Percentiles rank a stretch among this genome's conserved stretches.
Conservation (phyloP, 2,797 vertebrate species). For the Pipistrellus kuhlii region DNA sequence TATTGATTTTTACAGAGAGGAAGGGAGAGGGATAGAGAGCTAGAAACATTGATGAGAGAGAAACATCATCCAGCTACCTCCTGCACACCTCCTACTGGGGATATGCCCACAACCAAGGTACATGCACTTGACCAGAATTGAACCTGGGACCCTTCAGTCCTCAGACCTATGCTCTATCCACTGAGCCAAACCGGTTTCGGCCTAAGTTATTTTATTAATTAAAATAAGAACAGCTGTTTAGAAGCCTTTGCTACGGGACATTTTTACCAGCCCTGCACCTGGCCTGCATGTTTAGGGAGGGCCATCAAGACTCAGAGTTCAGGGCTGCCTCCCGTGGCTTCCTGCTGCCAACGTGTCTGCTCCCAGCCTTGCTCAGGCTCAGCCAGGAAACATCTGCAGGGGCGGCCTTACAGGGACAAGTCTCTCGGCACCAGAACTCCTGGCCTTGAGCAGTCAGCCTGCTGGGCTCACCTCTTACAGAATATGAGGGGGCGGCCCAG, state of each 20-base stretch:
- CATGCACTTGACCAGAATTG: too few species aligned
- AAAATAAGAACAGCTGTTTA: neutral
- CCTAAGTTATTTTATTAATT: neutral
- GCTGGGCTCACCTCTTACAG: slow-evolving; percentile 43
- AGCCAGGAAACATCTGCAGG: slow-evolving; percentile 88
- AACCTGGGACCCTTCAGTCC: too few species aligned
- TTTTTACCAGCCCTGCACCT: neutral
- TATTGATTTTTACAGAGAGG: too few species aligned
- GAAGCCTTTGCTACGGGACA: neutral
- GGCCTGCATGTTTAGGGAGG: neutral
- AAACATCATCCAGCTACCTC: too few species aligned
- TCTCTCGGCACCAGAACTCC: neutral
- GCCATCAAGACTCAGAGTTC: neutral
- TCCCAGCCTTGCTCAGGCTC: slow-evolving; percentile 29
- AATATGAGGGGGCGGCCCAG: slow-evolving; percentile 55
- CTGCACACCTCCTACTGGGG: too few species aligned
- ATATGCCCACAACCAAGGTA: too few species aligned
- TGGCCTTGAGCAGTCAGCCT: slow-evolving; percentile 50
- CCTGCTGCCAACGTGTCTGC: neutral
- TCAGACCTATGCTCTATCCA: too few species aligned
- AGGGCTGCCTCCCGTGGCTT: neutral
- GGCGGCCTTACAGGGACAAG: neutral
- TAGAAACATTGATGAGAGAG: too few species aligned
- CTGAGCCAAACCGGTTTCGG: too few species aligned
- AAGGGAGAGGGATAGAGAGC: too few species aligned